phyloP scores from a whole-genome alignment of 2,113 vertebrate genomes.

The Syrrhaptes paradoxus region DNA sequence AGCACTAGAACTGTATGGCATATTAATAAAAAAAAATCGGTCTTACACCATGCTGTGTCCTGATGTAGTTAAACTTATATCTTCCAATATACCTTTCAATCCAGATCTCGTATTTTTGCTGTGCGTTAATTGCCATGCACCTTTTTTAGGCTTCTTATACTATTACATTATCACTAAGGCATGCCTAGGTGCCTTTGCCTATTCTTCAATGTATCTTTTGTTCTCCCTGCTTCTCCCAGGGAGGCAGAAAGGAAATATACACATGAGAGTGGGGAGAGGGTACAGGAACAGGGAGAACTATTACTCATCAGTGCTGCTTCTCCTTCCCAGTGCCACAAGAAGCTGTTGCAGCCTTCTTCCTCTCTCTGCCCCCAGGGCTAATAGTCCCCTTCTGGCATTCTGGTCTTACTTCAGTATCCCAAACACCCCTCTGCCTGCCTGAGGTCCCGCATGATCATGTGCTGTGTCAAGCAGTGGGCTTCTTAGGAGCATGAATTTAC shows the following conservation, averaged over 20 bases:
- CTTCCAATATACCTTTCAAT: background rate
- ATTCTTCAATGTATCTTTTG: background rate
- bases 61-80: background rate
- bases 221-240: background rate
- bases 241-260: background rate
- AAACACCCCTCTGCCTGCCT: background rate
- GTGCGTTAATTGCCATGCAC: background rate
- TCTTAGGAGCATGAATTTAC: background rate
- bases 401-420: background rate
- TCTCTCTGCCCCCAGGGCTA: background rate
- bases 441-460: background rate
- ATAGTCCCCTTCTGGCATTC: background rate
- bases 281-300: background rate
- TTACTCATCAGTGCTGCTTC: background rate
- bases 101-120: background rate
- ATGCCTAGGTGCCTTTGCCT: background rate
- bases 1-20: background rate
- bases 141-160: background rate
- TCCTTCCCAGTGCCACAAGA: background rate
- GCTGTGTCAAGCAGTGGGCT: background rate
- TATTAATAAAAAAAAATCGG: slow-evolving; percentile 6
- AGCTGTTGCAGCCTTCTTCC: background rate
- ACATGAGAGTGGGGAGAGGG: background rate
- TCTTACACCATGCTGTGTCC: background rate
- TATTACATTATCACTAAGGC: background rate